phyloP scores from a whole-genome alignment of 2,113 vertebrate genomes.

The Lophochroa leadbeateri region DNA sequence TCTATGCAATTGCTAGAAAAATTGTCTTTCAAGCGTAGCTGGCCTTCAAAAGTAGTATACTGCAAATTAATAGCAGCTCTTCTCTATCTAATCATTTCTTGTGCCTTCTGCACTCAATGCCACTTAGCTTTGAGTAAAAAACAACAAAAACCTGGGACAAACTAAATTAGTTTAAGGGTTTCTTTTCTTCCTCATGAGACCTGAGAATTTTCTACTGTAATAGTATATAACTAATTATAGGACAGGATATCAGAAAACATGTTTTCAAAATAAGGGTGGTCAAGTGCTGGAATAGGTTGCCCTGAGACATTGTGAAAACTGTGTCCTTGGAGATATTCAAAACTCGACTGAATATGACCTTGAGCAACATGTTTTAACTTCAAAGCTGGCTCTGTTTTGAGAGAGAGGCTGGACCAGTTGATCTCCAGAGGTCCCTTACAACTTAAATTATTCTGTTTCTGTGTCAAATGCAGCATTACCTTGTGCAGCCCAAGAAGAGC shows the following conservation, averaged over 20 bases:
- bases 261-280: conserved; percentile 15
- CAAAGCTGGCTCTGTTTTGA: conserved; percentile 56
- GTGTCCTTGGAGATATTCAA: conserved; percentile 37
- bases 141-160: not conserved
- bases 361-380: conserved; percentile 59
- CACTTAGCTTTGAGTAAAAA: not conserved
- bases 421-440: conserved; percentile 58
- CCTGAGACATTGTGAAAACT: conserved; percentile 4
- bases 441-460: conserved; percentile 65
- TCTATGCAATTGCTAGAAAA: not conserved
- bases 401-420: conserved; percentile 29
- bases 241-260: not conserved
- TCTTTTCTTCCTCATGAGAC: not conserved
- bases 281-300: not conserved
- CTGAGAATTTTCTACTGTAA: not conserved
- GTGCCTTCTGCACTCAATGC: not conserved
- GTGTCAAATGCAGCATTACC: conserved; percentile 60
- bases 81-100: not conserved
- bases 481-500: conserved; percentile 40
- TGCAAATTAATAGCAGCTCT: not conserved
- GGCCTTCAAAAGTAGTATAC: not conserved
- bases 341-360: conserved; percentile 42
- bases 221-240: not conserved
- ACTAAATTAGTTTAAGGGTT: not conserved
- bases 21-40: not conserved